Evolutionary conservation across 2,888 invertebrate species (phyloP).

Genomic region (Cataglyphis altisquamis): DNA sequence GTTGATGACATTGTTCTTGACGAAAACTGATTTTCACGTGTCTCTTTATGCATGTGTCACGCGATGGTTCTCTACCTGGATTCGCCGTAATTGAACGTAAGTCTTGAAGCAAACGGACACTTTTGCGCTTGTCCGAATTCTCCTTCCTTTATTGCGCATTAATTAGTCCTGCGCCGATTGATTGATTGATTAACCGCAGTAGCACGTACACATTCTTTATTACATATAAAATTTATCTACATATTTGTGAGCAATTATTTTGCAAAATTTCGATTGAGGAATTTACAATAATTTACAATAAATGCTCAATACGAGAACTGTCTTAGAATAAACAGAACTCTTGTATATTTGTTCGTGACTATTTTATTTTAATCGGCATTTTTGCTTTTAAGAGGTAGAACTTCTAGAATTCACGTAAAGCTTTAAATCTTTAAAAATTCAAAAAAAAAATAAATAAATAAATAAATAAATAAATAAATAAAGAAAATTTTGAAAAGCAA

Average conservation of each 20-base stretch:
- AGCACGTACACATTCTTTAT: conserved; percentile 18
- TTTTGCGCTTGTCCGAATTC: conserved; percentile 48
- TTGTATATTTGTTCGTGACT: too few relatives aligned
- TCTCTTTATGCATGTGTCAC: conserved; percentile 64
- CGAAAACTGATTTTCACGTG: conserved; percentile 55
- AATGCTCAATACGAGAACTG: background rate
- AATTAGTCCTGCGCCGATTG: conserved; percentile 47
- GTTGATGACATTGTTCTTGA: conserved; percentile 21
- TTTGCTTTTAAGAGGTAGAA: background rate
- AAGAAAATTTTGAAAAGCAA: background rate
- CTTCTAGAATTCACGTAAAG: background rate
- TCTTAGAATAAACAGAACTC: too few relatives aligned
- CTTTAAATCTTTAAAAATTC: too few relatives aligned
- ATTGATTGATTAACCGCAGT: conserved; percentile 45
- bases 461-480: background rate
- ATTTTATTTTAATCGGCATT: too few relatives aligned
- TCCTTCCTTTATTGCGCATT: conserved; percentile 18
- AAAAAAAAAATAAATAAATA: too few relatives aligned
- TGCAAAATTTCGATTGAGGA: background rate
- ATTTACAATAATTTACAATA: background rate
- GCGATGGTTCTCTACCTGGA: conserved; percentile 77
- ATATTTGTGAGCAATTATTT: background rate
- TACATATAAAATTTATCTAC: background rate
- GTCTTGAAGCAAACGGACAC: conserved; percentile 64
- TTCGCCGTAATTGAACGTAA: conserved; percentile 80